Conservation (phyloP, 2,113 vertebrate species). For the Geothlypis trichas region DNA sequence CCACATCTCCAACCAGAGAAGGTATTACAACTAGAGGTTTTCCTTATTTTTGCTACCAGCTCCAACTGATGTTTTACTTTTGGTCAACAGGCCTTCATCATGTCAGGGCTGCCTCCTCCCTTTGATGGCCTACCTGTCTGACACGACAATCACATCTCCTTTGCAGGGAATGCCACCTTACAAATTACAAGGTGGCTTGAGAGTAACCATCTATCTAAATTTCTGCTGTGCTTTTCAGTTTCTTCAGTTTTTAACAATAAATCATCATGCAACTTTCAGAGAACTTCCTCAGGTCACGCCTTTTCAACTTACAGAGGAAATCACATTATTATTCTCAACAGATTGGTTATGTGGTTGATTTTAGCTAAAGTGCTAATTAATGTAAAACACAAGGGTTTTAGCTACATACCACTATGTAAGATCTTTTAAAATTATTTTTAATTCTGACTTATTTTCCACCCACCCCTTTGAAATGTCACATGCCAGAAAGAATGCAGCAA, state of each 20-base stretch:
- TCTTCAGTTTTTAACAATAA: not conserved
- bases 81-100: not conserved
- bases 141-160: not conserved
- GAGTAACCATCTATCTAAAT: not conserved
- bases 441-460: not conserved
- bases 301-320: not conserved
- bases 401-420: not conserved
- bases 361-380: not conserved
- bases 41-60: not conserved
- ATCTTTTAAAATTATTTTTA: not conserved
- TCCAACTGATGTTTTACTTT: not conserved
- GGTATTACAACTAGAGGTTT: not conserved
- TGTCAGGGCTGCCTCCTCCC: not conserved
- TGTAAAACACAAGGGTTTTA: not conserved
- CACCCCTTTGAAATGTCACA: not conserved
- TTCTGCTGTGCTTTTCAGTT: not conserved
- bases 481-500: not conserved
- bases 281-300: not conserved
- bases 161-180: not conserved
- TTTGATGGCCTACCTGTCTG: not conserved
- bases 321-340: not conserved
- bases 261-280: not conserved
- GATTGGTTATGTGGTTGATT: not conserved
- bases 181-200: not conserved
- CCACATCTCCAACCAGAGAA: not conserved